These are phyloP conservation scores for Hozukius guyotensis DNA, from an alignment of 2,797 vertebrate species.

Conservation along the genomic window DNA sequence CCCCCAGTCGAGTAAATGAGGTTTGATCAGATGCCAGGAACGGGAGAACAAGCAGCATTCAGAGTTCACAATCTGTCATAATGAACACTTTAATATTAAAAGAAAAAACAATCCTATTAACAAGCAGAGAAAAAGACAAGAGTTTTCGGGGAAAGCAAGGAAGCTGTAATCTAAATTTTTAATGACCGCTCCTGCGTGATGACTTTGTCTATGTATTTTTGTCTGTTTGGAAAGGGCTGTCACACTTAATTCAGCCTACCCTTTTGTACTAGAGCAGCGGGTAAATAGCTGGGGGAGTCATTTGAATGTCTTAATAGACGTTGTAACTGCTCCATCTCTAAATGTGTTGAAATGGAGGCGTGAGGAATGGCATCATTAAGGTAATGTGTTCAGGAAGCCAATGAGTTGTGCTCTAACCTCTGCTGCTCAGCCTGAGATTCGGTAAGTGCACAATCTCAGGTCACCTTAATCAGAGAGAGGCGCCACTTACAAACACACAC, in stretches of 20 bases:
- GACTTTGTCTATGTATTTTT: constrained; percentile 65
- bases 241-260: constrained; percentile 63
- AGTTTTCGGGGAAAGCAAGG: constrained; percentile 55
- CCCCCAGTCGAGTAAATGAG: constrained; percentile 55
- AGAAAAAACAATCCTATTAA: constrained; percentile 72
- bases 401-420: constrained; percentile 72
- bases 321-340: constrained; percentile 66
- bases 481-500: constrained; percentile 46
- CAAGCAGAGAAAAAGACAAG: constrained; percentile 59
- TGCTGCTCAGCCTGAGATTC: constrained; percentile 69
- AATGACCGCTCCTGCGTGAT: constrained; percentile 70
- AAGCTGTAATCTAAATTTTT: constrained; percentile 79
- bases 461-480: constrained; percentile 75
- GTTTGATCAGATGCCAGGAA: constrained; percentile 68
- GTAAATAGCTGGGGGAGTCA: constrained; percentile 74
- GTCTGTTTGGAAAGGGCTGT: constrained; percentile 65
- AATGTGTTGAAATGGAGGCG: constrained; percentile 72
- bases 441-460: constrained; percentile 70
- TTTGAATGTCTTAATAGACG: constrained; percentile 76
- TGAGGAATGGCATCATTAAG: constrained; percentile 78
- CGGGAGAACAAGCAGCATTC: constrained; percentile 56
- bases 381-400: constrained; percentile 78
- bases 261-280: constrained; percentile 62
- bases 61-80: constrained; percentile 65
- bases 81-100: constrained; percentile 77